Evolutionary conservation across 2,888 invertebrate genomes (phyloP), one percentile per base, ranked within the genome.

Genomic region (Therioaphis trifolii): DNA sequence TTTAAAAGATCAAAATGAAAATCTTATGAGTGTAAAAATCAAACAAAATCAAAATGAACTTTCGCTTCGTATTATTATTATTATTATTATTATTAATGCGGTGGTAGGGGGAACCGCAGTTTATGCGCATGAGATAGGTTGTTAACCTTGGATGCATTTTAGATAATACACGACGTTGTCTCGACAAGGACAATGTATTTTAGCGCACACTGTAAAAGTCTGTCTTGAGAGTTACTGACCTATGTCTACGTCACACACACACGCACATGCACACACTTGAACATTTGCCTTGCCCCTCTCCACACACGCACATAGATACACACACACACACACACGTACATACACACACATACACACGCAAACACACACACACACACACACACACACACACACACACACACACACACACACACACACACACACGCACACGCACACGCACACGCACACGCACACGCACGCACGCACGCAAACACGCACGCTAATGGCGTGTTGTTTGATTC

Each of bases 121-220:
- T 12, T 9, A 7, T 52, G 29, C 43, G 7, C 49, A 66, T 18
- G 18, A 35, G 71, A 72, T 35, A 72, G 29, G 80, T 61, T 46
- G 80, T 80, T 80, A 71, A 72, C 80, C 80, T 80, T 80, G 80
- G 72, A 71, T 80, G 46, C 78, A 68, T 79, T 69, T 79, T 12
- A 78, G 68, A 68, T 52, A 78, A 55, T 55, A 69, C 43, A 66
- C 77, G 66, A 27, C 49, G 77, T 66, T 40, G 66, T 78, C 66
- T 52, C 78, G 43, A 55, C 78, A 69, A 79, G 78, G 78, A 69
- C 78, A 69, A 55, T 43, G 68, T 69, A 69, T 68, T 55, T 68
- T 27, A 55, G 68, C 55, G 24, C 78, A 52, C 66, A 24, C 66
- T 18, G 27, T 66, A 63, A 43, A 52, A 21, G 35, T 77, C 66